phyloP scores from a whole-genome alignment of 2,888 invertebrate genomes.

The Endotricha flammealis region DNA sequence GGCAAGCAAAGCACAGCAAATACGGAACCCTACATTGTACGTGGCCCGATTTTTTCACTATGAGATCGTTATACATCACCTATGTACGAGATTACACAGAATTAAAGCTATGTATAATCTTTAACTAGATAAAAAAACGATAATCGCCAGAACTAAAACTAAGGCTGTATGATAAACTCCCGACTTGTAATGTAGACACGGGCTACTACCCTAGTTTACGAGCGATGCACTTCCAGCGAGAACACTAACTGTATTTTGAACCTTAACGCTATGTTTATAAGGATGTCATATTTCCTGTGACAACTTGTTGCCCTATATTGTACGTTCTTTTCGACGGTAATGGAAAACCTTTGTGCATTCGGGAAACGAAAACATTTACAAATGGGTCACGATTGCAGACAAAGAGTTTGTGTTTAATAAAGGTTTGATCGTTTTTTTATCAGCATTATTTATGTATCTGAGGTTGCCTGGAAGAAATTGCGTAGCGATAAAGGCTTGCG shows the following conservation, averaged over 20 bases:
- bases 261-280: not conserved
- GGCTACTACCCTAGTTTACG: conserved; percentile 14
- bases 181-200: conserved; percentile 8
- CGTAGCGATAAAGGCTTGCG: too few relatives aligned
- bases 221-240: conserved; percentile 3
- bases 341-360: conserved; percentile 9
- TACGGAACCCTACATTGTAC: too few relatives aligned
- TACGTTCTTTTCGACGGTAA: conserved; percentile 5
- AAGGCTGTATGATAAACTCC: not conserved
- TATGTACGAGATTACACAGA: too few relatives aligned
- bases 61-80: too few relatives aligned
- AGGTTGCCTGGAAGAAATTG: too few relatives aligned
- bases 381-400: not conserved
- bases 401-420: too few relatives aligned
- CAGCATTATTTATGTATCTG: too few relatives aligned
- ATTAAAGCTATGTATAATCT: too few relatives aligned
- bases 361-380: conserved; percentile 1
- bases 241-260: not conserved
- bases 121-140: too few relatives aligned
- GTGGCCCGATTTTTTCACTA: too few relatives aligned
- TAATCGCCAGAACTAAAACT: not conserved
- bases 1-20: too few relatives aligned
- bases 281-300: not conserved
- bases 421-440: too few relatives aligned
- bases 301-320: conserved; percentile 1